Conservation (phyloP, 1,140 invertebrate genomes). For the Caenorhabditis inopinata region DNA sequence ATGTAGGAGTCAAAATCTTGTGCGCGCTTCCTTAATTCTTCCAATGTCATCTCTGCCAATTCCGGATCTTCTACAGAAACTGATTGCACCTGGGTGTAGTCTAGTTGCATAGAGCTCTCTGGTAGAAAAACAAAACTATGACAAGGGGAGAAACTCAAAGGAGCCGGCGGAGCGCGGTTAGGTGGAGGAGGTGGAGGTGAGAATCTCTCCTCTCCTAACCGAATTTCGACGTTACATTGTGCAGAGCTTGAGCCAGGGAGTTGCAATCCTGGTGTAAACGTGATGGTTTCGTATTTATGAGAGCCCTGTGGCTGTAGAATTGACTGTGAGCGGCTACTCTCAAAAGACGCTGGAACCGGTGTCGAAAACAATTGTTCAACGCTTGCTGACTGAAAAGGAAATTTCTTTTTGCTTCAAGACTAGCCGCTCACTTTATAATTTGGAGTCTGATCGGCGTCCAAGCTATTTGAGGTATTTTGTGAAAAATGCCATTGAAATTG, state of each 20-base stretch:
- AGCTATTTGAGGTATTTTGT: neutral
- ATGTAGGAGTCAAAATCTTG: neutral
- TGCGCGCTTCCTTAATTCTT: neutral
- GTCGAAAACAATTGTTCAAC: neutral
- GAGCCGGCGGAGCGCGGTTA: neutral
- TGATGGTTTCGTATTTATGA: conserved; percentile 9
- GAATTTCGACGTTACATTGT: conserved; percentile 11
- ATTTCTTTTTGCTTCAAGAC: neutral
- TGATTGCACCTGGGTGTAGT: neutral
- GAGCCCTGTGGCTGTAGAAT: neutral
- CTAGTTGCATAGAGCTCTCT: neutral
- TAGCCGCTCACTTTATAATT: too few species aligned
- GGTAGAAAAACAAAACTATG: neutral
- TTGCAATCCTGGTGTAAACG: neutral
- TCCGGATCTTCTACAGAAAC: neutral
- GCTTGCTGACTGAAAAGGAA: neutral
- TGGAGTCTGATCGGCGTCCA: too few species aligned
- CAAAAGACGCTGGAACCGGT: neutral
- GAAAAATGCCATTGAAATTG: neutral
- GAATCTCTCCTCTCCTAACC: neutral
- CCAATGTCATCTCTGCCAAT: neutral
- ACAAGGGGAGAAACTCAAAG: neutral
- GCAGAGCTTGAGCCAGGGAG: neutral
- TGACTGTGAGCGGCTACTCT: neutral
- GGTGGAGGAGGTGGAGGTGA: neutral